Evolutionary conservation across 2,797 vertebrate species (phyloP).

Genomic region (Bradypodion pumilum): DNA sequence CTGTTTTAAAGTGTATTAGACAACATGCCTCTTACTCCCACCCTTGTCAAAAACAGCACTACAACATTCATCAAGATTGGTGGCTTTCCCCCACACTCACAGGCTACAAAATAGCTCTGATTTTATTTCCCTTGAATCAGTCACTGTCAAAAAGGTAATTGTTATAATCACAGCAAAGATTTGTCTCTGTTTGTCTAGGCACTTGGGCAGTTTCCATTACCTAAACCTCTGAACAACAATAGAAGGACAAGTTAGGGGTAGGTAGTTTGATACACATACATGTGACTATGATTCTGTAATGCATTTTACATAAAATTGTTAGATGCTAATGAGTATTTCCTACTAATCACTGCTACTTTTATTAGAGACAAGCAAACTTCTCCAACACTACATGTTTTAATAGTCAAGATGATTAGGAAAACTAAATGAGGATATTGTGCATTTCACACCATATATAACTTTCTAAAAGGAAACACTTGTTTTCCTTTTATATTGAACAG

Average conservation of each 20-base stretch:
- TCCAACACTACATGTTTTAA: not conserved
- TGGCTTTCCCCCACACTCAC: not conserved
- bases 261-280: conserved; percentile 9
- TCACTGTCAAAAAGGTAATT: conserved; percentile 42
- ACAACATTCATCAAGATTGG: conserved; percentile 1
- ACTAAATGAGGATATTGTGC: conserved; percentile 31
- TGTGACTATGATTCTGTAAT: conserved; percentile 31
- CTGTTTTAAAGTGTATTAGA: conserved; percentile 53
- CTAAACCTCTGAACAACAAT: conserved; percentile 50
- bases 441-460: not conserved
- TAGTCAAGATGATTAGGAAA: conserved; percentile 9
- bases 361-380: conserved; percentile 34
- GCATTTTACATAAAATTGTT: conserved; percentile 13
- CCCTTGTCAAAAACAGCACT: conserved; percentile 44
- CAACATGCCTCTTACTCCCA: conserved; percentile 36
- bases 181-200: conserved; percentile 56
- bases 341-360: not conserved
- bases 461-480: not conserved
- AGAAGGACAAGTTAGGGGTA: conserved; percentile 21
- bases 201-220: conserved; percentile 53
- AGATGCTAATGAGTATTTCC: not conserved
- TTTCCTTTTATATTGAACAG: not conserved
- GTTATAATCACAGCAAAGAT: conserved; percentile 53
- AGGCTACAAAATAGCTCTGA: conserved; percentile 41
- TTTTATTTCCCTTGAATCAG: conserved; percentile 57